These are phyloP conservation scores for Pipistrellus pygmaeus DNA, from an alignment of 2,797 vertebrate species.

Conservation along the genomic window DNA sequence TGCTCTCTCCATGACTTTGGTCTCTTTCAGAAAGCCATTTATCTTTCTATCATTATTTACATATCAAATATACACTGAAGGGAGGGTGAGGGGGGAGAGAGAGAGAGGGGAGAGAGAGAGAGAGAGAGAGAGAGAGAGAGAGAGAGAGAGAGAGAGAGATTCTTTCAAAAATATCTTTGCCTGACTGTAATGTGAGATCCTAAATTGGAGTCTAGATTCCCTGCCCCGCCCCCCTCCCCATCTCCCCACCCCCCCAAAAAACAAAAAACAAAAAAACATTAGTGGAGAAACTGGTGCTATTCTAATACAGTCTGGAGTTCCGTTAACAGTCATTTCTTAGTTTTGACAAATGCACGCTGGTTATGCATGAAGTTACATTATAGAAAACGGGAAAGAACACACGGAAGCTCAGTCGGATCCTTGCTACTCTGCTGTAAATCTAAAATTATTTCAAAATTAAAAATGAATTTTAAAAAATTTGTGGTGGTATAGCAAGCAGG, in stretches of 20 bases:
- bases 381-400: not conserved
- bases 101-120: not conserved
- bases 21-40: slow-evolving; percentile 56
- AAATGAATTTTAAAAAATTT: not conserved
- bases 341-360: not conserved
- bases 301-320: not conserved
- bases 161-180: slow-evolving; percentile 18
- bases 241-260: too few relatives aligned
- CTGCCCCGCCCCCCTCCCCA: not conserved
- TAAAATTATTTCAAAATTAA: slow-evolving; percentile 40
- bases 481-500: not conserved
- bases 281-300: not conserved
- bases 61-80: slow-evolving; percentile 7
- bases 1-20: slow-evolving; percentile 24
- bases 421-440: not conserved
- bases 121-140: not conserved
- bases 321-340: not conserved
- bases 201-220: not conserved
- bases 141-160: not conserved
- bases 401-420: not conserved
- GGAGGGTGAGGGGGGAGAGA: not conserved
- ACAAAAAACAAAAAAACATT: not conserved
- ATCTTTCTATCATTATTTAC: slow-evolving; percentile 46
- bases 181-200: not conserved
- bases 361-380: not conserved